These are phyloP conservation scores for Furcifer pardalis DNA, from an alignment of 2,797 vertebrate genomes.

Conservation along the genomic window DNA sequence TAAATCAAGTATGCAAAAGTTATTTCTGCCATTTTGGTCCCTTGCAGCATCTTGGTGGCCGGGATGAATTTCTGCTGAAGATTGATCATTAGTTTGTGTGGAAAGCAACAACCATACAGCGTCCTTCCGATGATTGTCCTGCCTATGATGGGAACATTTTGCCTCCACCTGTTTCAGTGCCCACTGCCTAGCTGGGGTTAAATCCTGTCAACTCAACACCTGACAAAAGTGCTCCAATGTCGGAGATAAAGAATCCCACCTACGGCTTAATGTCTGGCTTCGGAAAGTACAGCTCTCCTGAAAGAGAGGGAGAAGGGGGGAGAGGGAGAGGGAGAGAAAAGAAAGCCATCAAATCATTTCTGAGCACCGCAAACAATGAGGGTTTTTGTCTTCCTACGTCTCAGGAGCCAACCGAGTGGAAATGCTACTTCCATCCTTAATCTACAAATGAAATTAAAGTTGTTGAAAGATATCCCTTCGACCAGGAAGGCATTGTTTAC, in stretches of 20 bases:
- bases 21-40: not conserved
- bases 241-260: slow-evolving; percentile 81
- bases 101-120: slow-evolving; percentile 43
- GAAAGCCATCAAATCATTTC: slow-evolving; percentile 35
- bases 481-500: slow-evolving; percentile 78
- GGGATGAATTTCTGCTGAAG: slow-evolving; percentile 27
- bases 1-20: not conserved
- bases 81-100: slow-evolving; percentile 57
- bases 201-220: slow-evolving; percentile 71
- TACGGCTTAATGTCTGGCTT: slow-evolving; percentile 76
- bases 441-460: slow-evolving; percentile 87
- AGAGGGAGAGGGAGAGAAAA: slow-evolving; percentile 7
- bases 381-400: slow-evolving; percentile 79
- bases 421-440: slow-evolving; percentile 84
- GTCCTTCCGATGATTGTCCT: slow-evolving; percentile 58
- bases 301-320: slow-evolving; percentile 35
- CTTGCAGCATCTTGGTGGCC: not conserved
- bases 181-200: slow-evolving; percentile 69
- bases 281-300: slow-evolving; percentile 12
- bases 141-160: slow-evolving; percentile 62
- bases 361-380: slow-evolving; percentile 75
- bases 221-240: slow-evolving; percentile 76
- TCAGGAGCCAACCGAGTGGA: slow-evolving; percentile 81
- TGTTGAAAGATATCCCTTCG: slow-evolving; percentile 83
- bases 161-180: slow-evolving; percentile 51